These are phyloP conservation scores for Hyles lineata DNA, from an alignment of 2,888 invertebrate species.

Conservation along the genomic window DNA sequence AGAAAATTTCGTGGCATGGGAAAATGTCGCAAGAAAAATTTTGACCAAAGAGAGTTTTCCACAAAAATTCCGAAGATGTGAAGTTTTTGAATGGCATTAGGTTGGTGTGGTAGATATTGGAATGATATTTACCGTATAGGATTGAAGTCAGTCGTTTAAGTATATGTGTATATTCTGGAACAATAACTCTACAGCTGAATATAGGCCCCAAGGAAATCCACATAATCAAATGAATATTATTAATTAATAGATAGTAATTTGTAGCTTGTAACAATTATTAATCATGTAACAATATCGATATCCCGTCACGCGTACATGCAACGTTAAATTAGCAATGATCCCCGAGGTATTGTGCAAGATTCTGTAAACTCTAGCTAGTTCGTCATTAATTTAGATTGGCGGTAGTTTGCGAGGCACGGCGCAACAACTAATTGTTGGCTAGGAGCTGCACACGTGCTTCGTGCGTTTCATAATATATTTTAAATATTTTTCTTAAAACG, in stretches of 20 bases:
- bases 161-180: neutral
- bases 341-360: constrained; percentile 35
- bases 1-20: too few relatives aligned
- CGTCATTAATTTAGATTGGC: constrained; percentile 64
- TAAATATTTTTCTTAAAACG: neutral
- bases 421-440: constrained; percentile 17
- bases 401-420: constrained; percentile 31
- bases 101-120: too few relatives aligned
- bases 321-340: constrained; percentile 30
- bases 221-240: neutral
- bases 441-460: neutral
- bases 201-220: neutral
- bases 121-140: too few relatives aligned
- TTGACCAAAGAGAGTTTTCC: too few relatives aligned
- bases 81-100: too few relatives aligned
- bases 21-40: too few relatives aligned
- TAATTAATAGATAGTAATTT: neutral
- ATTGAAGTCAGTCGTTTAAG: too few relatives aligned
- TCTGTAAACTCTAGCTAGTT: constrained; percentile 32
- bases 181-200: neutral
- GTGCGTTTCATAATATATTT: neutral
- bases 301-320: constrained; percentile 13
- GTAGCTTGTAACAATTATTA: neutral
- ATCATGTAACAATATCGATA: neutral
- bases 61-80: too few relatives aligned